Evolutionary conservation across 1,140 invertebrate species (phyloP), one percentile per base, ranked within the genome.

Genomic region (Heliconius himera): DNA sequence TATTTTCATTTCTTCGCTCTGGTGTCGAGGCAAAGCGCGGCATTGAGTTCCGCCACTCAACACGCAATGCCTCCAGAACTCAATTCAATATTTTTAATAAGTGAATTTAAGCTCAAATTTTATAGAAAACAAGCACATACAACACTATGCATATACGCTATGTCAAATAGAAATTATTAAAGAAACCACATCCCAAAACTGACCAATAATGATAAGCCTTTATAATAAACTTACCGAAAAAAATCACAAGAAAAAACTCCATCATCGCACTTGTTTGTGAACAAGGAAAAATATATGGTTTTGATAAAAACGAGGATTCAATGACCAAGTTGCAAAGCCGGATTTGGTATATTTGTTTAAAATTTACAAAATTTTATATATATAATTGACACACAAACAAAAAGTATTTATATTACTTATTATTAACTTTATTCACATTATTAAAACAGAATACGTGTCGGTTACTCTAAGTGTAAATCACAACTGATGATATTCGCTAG

Each of bases 221-320:
- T 66, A 72, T 60, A 51, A 33, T 1, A 33, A 81, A 82, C 85
- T 86, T 70, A 86, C 85, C 85, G 79, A 86, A 82, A 80, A 82
- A 85, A 49, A 85, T 46, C 70, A 83, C 73, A 66, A 83, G 66
- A 77, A 82, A 79, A 56, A 81, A 86, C 79, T 56, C 81, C 85
- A 86, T 86, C 85, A 82, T 82, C 73, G 74, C 76, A 76, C 76
- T 79, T 60, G 72, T 72, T 76, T 60, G 73, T n/a, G 76, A 84
- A 84, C 82, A 80, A 86, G 83, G 82, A 86, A 86, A 76, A 82
- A 84, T 73, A 76, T 80, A 84, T 73, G 79, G n/a, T 60, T 76
- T 29, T 0, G 22, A 29, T 29, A 66, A 66, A 66, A 66, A 66
- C n/a, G 26, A 66, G 22, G 22, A 3, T 29, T 29, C 26, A 11